Base-by-base conservation (phyloP, 2,888 invertebrate genomes). In the Antheraea yamamai region DNA sequence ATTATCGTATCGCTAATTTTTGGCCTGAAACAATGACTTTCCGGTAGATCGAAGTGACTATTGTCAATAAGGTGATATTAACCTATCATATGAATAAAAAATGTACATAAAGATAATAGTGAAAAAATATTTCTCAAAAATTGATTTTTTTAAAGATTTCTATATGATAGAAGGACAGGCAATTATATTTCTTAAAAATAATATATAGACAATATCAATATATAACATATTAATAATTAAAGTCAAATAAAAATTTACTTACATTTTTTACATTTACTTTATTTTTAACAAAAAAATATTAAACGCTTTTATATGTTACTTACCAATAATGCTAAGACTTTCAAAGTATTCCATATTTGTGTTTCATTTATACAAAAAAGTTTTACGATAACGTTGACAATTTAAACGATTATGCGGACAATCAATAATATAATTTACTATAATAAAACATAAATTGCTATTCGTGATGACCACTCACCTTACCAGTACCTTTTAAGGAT, bases 1-100 rank as follows among this genome's bases (percentile, higher is more conserved):
- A 75, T 76, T 76, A 76, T 75, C 75, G 39, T 39, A 26, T 73
- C 71, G 76, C 76, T 76, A 76, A 76, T 20, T 73, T 75, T 26
- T 26, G 30, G 72, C 23, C 61, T 64, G 72, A 72, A 74, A 76
- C 72, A 35, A 20, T 73, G 72, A 58, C 66, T 74, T 47, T 76
- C 55, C 74, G 72, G 66, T 64, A 72, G 30, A 16, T 70, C 39
- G 52, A 61, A 30, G 16, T 58, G 23, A 26, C 39, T 6, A 70
- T 71, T 47, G 58, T 23, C 47, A n/a, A 55, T 18, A 39, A 20
- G 16, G n/a, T 52, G 47, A 70, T 35, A 71, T 58, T 39, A 39
- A 58, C 70, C 26, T 23, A 20, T 35, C 20, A 70, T 51, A 52
- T 10, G 52, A 14, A 20, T 0, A 26, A 64, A n/a, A 7, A 3